Conservation (phyloP, 2,888 invertebrate species). For the Acanthosoma haemorrhoidale region DNA sequence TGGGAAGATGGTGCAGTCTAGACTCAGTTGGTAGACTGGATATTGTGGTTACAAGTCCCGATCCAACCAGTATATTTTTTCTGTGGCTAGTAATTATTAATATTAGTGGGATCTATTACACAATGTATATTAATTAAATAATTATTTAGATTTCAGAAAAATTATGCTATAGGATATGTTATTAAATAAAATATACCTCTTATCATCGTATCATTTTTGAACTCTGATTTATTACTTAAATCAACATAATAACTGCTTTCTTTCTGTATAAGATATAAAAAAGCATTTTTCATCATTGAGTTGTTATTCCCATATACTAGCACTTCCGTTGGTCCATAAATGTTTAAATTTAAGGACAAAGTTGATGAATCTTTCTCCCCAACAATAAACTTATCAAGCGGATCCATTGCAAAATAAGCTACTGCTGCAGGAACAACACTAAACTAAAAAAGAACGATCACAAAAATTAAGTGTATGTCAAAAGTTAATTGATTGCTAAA, state of each 20-base stretch:
- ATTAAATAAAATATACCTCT: not conserved
- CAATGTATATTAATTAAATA: too few relatives aligned
- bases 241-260: constrained; percentile 13
- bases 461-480: too few relatives aligned
- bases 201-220: not conserved
- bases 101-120: too few relatives aligned
- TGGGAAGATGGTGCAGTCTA: too few relatives aligned
- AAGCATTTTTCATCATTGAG: not conserved
- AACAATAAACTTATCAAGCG: not conserved
- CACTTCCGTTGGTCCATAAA: constrained; percentile 21
- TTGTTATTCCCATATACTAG: constrained; percentile 1
- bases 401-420: not conserved
- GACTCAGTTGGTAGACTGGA: too few relatives aligned
- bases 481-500: too few relatives aligned
- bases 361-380: not conserved
- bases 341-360: constrained; percentile 29
- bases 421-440: not conserved
- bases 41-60: too few relatives aligned
- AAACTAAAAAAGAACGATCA: too few relatives aligned
- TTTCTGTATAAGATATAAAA: not conserved
- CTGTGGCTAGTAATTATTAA: too few relatives aligned
- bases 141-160: too few relatives aligned
- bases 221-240: not conserved
- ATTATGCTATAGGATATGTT: too few relatives aligned
- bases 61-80: too few relatives aligned